Conservation (phyloP, 2,113 vertebrate species). For the Pterocles burchelli region DNA sequence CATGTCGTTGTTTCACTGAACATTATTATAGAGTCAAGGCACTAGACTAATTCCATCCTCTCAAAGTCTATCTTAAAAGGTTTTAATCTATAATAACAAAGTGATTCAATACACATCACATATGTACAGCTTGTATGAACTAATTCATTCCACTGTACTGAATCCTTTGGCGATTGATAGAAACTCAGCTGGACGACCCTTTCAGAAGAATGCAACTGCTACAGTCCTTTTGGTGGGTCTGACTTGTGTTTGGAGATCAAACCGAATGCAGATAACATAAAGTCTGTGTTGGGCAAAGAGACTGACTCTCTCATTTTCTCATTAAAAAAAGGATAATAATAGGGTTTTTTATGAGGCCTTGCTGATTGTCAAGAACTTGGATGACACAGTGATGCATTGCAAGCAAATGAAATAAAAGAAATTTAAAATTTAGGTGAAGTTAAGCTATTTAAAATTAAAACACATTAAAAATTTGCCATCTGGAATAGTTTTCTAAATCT, state of each 20-base stretch:
- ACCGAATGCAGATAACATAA: background rate
- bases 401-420: background rate
- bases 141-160: background rate
- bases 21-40: background rate
- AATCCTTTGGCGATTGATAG: background rate
- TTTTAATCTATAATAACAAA: background rate
- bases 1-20: background rate
- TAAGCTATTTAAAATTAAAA: background rate
- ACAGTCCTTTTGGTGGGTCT: background rate
- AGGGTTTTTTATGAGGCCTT: background rate
- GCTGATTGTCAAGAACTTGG: background rate
- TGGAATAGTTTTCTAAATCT: background rate
- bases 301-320: background rate
- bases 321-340: background rate
- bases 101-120: background rate
- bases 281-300: background rate
- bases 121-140: background rate
- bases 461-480: background rate
- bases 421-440: background rate
- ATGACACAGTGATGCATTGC: background rate
- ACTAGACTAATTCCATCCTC: background rate
- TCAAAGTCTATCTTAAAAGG: background rate
- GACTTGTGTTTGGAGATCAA: background rate
- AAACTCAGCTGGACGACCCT: background rate
- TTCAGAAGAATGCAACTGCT: background rate